Evolutionary conservation across 1,140 invertebrate genomes (phyloP), one percentile per base, ranked within the genome.

Genomic region (Lordiphosa clarofinis): DNA sequence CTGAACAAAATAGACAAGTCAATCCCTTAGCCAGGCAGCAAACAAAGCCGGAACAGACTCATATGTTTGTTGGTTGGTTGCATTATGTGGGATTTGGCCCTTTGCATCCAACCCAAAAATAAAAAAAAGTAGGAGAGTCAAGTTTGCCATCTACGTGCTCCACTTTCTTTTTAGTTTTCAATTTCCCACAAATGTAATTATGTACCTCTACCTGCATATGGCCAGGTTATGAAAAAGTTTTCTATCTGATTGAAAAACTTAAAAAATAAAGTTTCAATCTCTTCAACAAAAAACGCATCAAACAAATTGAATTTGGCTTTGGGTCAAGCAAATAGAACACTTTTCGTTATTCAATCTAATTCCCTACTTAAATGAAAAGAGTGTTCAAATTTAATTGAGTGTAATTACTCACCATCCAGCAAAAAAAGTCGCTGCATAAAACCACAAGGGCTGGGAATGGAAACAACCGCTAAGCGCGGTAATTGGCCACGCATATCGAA

Each of bases 21-120:
- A 81, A 81, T 72, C 76, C 73, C 47, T 57, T 67, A 61, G 62
- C 56, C 56, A 56, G 52, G 37, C 12, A 28, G 24, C 24, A 6
- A 28, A 28, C 33, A 50, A 37, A 24, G 12, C 42, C 42, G 56
- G 52, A 68, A 72, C 58, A 62, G 40, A 31, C 28, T 4, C 15
- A 33, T 38, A 28, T 48, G n/a, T 37, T 11, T 52, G 19, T 61
- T 39, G 15, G 11, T 31, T 73, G 53, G 76, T 70, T 81, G 76
- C 76, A 82, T 81, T 81, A 82, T 72, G 67, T 76, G 36, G 76
- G 76, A 75, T 81, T 76, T 81, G 62, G 44, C 60, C 24, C 31
- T 35, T 63, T 81, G 76, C 71, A 81, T 82, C 72, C 67, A 4
- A 12, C n/a, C 66, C 75, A 75, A 4, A 7, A 19, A 70, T 75